Evolutionary conservation across 2,113 vertebrate species (phyloP).

Genomic region (Pseudois nayaur): DNA sequence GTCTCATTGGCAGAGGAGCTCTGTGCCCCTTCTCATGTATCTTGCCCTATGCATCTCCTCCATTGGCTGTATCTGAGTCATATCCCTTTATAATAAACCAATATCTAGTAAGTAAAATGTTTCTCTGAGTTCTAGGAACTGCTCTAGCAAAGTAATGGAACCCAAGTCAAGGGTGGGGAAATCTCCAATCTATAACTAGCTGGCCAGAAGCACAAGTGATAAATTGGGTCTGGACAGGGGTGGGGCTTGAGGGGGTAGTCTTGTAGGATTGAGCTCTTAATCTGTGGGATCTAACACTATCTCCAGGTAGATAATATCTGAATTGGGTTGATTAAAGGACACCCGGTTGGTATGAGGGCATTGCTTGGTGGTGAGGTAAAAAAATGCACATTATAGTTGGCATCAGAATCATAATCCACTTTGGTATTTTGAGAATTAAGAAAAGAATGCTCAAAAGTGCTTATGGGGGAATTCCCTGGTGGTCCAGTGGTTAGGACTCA

Average conservation of each 20-base stretch:
- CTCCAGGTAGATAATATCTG: background rate
- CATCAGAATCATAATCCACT: background rate
- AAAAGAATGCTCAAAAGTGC: background rate
- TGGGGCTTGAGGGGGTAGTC: background rate
- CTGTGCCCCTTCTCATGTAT: background rate
- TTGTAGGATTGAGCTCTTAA: background rate
- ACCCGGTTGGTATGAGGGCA: background rate
- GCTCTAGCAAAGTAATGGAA: background rate
- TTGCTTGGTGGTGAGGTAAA: background rate
- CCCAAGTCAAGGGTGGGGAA: background rate
- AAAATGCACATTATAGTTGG: background rate
- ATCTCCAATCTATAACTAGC: background rate
- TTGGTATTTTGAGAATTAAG: background rate
- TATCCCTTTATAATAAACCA: background rate
- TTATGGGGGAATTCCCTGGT: background rate
- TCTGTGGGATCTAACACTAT: background rate
- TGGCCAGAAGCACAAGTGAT: background rate
- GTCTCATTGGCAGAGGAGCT: background rate
- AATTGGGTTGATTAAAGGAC: background rate
- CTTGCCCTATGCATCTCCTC: background rate
- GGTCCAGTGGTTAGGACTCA: background rate
- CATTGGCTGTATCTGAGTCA: background rate
- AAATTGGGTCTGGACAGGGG: background rate
- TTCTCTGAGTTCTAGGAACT: background rate
- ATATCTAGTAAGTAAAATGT: background rate